Evolutionary conservation across 2,888 invertebrate genomes (phyloP).

Genomic region (Epinotia demarniana): DNA sequence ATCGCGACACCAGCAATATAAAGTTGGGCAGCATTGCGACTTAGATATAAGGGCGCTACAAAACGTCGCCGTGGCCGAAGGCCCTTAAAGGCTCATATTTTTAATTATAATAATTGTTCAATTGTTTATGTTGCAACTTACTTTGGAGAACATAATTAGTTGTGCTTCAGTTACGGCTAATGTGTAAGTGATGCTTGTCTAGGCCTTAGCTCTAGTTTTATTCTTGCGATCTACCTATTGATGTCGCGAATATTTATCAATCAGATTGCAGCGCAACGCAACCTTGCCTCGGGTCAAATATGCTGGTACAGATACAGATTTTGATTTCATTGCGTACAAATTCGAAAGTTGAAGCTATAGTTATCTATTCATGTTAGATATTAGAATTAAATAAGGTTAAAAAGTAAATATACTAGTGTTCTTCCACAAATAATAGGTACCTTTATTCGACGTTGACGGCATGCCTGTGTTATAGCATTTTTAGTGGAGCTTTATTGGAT

Average conservation of each 20-base stretch:
- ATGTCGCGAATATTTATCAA: conserved; percentile 8
- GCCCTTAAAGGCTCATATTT: neutral
- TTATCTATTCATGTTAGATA: neutral
- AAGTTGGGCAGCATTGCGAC: no score
- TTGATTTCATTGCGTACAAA: neutral
- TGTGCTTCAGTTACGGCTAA: conserved; percentile 4
- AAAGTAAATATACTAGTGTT: no score
- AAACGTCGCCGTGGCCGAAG: no score
- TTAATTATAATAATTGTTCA: neutral
- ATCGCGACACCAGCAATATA: no score
- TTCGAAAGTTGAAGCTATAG: neutral
- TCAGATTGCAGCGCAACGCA: conserved; percentile 8
- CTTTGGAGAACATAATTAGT: conserved; percentile 46
- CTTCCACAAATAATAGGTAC: no score
- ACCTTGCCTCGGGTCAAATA: conserved; percentile 16
- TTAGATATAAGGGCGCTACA: no score
- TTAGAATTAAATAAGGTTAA: no score
- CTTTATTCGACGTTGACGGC: no score
- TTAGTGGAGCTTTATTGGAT: no score
- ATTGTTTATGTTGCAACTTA: conserved; percentile 29
- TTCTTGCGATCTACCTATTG: conserved; percentile 7
- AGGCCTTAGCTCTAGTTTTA: conserved; percentile 13
- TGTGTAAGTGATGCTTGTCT: conserved; percentile 23
- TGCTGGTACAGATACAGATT: conserved; percentile 2
- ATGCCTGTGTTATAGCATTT: no score